A percentile compares a stretch with the other conserved stretches of the same genome.
These are phyloP conservation scores for Hydrophis major DNA, from an alignment of 2,797 vertebrate species.

Conservation along the genomic window DNA sequence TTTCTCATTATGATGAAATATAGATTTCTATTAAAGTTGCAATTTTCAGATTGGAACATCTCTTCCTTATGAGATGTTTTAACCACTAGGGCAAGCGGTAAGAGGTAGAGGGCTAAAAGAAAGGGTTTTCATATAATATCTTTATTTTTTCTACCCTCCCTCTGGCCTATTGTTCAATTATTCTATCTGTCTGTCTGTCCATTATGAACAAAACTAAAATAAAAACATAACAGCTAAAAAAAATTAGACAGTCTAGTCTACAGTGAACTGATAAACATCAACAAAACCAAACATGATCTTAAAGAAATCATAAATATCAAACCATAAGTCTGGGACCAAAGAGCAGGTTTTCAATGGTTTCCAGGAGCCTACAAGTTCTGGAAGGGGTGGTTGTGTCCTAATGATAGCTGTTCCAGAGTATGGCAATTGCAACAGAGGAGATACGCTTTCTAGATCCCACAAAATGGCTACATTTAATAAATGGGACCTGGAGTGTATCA, in stretches of 20 bases:
- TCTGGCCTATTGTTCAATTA: not conserved
- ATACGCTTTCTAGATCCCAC: not conserved
- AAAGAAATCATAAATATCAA: not conserved
- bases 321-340: not conserved
- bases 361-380: not conserved
- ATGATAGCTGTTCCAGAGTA: not conserved
- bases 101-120: not conserved
- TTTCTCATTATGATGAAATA: not conserved
- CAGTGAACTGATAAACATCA: not conserved
- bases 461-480: not conserved
- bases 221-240: not conserved
- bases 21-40: not conserved
- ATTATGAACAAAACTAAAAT: not conserved
- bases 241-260: not conserved
- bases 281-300: not conserved
- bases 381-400: not conserved
- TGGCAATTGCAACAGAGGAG: not conserved
- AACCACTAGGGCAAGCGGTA: not conserved
- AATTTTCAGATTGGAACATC: not conserved
- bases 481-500: not conserved
- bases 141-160: not conserved
- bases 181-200: not conserved
- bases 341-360: not conserved
- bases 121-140: not conserved
- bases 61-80: not conserved